A percentile compares a stretch with the other conserved stretches of the same genome.
Evolutionary conservation across 2,797 vertebrate species (phyloP).

Genomic region (Moxostoma hubbsi): DNA sequence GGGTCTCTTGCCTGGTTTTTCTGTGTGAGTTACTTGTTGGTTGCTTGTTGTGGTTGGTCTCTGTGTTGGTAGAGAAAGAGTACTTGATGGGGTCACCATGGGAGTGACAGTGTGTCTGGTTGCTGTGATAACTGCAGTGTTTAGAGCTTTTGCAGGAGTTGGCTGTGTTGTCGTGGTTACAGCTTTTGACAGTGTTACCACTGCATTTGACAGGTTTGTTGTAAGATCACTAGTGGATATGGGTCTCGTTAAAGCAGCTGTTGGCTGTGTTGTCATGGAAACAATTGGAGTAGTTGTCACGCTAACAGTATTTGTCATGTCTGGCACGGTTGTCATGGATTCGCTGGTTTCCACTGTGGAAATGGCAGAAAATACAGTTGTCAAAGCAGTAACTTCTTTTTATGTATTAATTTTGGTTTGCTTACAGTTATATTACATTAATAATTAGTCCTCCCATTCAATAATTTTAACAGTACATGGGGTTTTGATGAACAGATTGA

Average conservation of each 20-base stretch:
- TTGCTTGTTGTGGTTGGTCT: slow-evolving; percentile 48
- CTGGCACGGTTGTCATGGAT: not conserved
- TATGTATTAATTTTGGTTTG: too few relatives aligned
- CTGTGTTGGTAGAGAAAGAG: not conserved
- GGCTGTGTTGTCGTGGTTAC: not conserved
- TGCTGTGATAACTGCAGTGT: not conserved
- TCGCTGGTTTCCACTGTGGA: slow-evolving; percentile 5
- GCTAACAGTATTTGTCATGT: not conserved
- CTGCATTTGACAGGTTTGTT: not conserved
- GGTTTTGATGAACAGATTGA: too few relatives aligned
- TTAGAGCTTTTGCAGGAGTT: not conserved
- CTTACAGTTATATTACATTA: too few relatives aligned
- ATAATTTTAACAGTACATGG: too few relatives aligned
- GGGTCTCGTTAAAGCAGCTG: not conserved
- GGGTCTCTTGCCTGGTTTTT: slow-evolving; percentile 66
- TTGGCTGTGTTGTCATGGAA: slow-evolving; percentile 2
- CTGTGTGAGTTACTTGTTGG: slow-evolving; percentile 31
- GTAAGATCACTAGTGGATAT: not conserved
- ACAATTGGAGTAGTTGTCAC: slow-evolving; percentile 1
- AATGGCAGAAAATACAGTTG: not conserved
- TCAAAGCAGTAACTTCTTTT: not conserved
- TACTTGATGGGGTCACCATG: not conserved
- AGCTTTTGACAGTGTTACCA: not conserved
- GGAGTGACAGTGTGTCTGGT: not conserved
- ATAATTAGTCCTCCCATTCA: too few relatives aligned